These are phyloP conservation scores for Bombus cullumanus DNA, from an alignment of 1,140 invertebrate species.

Conservation along the genomic window DNA sequence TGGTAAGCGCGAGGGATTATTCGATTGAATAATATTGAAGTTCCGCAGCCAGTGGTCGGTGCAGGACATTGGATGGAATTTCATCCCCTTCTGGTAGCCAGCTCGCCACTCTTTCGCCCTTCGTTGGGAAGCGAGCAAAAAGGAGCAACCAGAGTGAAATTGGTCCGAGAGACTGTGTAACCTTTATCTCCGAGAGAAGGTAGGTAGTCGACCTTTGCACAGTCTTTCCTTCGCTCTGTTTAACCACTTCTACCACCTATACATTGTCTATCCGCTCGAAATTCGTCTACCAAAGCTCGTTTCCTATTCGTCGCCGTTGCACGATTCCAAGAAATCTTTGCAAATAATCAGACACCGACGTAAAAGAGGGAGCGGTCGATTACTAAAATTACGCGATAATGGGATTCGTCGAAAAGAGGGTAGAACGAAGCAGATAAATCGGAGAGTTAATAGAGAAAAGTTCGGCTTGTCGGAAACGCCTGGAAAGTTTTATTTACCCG, in stretches of 20 bases:
- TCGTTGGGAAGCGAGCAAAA: conserved; percentile 22
- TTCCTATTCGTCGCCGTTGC: conserved; percentile 21
- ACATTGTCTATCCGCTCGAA: not conserved
- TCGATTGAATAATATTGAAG: conserved; percentile 62
- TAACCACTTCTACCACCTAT: no score
- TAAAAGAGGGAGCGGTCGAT: not conserved
- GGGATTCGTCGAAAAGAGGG: not conserved
- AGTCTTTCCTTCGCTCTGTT: not conserved
- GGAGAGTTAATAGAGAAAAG: not conserved
- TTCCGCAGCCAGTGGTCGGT: conserved; percentile 45
- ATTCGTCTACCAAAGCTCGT: not conserved
- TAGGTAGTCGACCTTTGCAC: conserved; percentile 40
- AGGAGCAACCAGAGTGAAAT: conserved; percentile 26
- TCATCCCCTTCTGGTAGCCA: not conserved
- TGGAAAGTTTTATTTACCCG: not conserved
- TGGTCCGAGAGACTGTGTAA: conserved; percentile 35
- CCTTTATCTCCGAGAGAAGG: conserved; percentile 14
- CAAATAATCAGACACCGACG: conserved; percentile 40
- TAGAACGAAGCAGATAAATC: not conserved
- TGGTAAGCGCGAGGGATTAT: conserved; percentile 44
- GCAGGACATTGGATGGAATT: conserved; percentile 25
- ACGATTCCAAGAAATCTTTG: conserved; percentile 18
- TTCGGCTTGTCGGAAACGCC: not conserved
- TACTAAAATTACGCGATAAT: conserved; percentile 35
- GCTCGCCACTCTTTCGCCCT: not conserved